phyloP scores from a whole-genome alignment of 2,888 invertebrate genomes.

The Nemurella pictetii region DNA sequence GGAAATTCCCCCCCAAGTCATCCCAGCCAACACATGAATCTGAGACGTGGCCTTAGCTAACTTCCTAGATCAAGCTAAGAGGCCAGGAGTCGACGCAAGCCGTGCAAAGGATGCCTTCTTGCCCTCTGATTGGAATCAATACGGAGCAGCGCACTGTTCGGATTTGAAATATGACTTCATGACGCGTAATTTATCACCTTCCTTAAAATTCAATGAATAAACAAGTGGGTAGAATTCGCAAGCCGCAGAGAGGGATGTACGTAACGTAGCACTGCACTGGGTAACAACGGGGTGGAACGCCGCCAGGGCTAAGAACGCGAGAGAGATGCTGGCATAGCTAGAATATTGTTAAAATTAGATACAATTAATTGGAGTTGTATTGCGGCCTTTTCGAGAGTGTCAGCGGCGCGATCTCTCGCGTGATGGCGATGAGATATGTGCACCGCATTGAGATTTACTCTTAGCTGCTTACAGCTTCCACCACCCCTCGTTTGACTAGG shows the following conservation, averaged over 20 bases:
- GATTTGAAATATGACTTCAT: background rate
- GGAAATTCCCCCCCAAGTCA: background rate
- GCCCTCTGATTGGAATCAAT: background rate
- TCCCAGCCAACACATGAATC: too few relatives aligned
- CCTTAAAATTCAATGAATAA: constrained; percentile 28
- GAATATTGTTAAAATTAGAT: constrained; percentile 15
- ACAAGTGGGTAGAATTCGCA: background rate
- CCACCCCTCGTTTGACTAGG: background rate
- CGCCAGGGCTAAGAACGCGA: background rate
- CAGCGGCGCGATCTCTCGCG: background rate
- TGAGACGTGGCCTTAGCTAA: too few relatives aligned
- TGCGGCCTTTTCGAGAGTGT: background rate
- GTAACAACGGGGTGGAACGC: too few relatives aligned
- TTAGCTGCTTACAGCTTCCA: background rate
- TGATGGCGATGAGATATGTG: background rate
- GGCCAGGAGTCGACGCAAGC: background rate
- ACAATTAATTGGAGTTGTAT: constrained; percentile 9
- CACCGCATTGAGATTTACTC: constrained; percentile 12
- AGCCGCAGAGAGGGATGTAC: background rate
- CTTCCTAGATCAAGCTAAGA: background rate
- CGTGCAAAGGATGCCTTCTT: background rate
- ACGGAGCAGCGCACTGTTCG: background rate
- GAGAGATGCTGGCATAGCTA: background rate
- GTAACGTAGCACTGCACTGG: background rate
- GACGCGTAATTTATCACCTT: constrained; percentile 3